Base-by-base conservation (phyloP, 2,113 vertebrate genomes). In the Sinocyclocheilus anshuiensis region DNA sequence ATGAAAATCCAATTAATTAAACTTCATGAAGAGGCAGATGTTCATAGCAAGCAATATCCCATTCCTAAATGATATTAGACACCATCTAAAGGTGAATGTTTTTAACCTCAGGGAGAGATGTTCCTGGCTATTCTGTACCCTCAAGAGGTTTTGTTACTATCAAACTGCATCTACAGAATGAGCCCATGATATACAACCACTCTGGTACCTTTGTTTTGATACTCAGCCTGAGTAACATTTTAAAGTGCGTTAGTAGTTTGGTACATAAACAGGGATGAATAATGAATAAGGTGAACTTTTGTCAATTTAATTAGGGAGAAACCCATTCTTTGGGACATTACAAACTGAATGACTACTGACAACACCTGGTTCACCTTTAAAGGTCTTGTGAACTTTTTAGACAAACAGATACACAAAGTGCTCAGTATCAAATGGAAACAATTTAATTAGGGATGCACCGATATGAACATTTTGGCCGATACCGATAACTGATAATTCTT, bases 1-100 rank as follows among this genome's bases (percentile, higher is more conserved):
- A 79, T 55, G 29, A 83, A 65, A 78, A 79, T 45, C 65, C 18
- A 83, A 75, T 74, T 72, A 79, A 74, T 53, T 65, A 53, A 29
- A 82, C 75, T 80, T 80, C 55, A 78, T 42, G 26, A 59, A 80
- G 65, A 53, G 18, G 36, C 29, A 12, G 24, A 65, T 18, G 63
- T 24, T 83, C 57, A 48, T 53, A 26, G 78, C 15, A 77, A 53
- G 11, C 13, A 57, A 39, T 39, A 59, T 10, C 9, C n/a, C 57
- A 39, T 20, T 16, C 16, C 2, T 11, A 57, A 36, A 88, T 33
- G 12, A 48, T 11, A 24, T 65, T 16, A 67, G 13, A 67, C n/a
- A 15, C 63, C 15, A 81, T 33, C 42, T 69, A 81, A 69, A 81
- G 80, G 42, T 81, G 48, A 81, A 69, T 50, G 81, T 71, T 29